Percentiles rank a stretch among this genome's conserved stretches.
These are phyloP conservation scores for Ommatoiulus sabulosus DNA, from an alignment of 2,888 invertebrate species.

Conservation along the genomic window DNA sequence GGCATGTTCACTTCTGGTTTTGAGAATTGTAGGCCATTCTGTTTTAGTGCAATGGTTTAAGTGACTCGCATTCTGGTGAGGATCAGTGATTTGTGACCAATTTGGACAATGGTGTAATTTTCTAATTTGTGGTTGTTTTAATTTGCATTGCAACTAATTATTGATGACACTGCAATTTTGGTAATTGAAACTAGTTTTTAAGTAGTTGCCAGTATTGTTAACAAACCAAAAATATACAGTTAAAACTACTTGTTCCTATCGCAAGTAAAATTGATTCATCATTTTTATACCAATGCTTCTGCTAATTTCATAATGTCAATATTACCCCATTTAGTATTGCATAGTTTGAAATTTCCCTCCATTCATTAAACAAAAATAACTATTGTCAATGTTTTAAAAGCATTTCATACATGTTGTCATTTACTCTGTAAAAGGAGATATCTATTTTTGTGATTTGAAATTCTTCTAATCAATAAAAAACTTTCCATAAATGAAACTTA, in stretches of 20 bases:
- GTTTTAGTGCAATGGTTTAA: constrained; percentile 35
- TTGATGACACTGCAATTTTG: constrained; percentile 35
- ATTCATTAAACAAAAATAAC: constrained; percentile 32
- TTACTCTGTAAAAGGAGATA: constrained; percentile 49
- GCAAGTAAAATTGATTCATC: constrained; percentile 15
- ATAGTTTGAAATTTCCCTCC: constrained; percentile 44
- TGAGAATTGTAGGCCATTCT: not conserved
- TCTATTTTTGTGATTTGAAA: constrained; percentile 52
- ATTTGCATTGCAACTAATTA: not conserved
- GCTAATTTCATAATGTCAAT: constrained; percentile 39
- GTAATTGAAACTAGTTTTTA: constrained; percentile 32
- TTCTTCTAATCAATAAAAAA: constrained; percentile 47
- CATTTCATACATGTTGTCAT: constrained; percentile 51
- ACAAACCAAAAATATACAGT: constrained; percentile 35
- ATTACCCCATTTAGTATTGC: constrained; percentile 29
- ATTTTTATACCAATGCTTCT: constrained; percentile 30
- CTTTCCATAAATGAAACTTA: constrained; percentile 29
- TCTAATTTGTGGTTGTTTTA: not conserved
- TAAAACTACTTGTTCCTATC: not conserved
- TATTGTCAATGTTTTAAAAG: constrained; percentile 42
- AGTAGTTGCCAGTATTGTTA: constrained; percentile 32
- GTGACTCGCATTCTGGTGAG: not conserved
- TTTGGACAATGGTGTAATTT: constrained; percentile 16
- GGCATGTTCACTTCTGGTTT: not conserved
- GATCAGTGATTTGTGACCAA: constrained; percentile 6